These are phyloP conservation scores for Listronotus oregonensis DNA, from an alignment of 1,140 invertebrate species.

Conservation along the genomic window DNA sequence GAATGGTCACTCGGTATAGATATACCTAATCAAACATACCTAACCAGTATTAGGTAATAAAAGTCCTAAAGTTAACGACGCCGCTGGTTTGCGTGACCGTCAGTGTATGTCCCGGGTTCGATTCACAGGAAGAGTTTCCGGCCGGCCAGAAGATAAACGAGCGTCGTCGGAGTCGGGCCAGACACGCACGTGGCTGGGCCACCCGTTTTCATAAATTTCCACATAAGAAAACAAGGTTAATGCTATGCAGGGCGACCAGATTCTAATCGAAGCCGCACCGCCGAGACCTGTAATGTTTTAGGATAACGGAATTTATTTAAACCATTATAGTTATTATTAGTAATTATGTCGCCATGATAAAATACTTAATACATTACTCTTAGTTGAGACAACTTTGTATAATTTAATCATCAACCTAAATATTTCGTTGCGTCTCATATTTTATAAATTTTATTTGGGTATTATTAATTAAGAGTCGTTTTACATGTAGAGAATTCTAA, in stretches of 20 bases:
- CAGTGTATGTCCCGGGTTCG: slow-evolving; percentile 19
- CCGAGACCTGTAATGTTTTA: background rate
- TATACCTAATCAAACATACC: too few species aligned
- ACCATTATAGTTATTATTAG: background rate
- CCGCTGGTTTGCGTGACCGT: slow-evolving; percentile 16
- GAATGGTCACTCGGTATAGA: too few species aligned
- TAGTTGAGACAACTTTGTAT: too few species aligned
- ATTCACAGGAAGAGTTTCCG: slow-evolving; percentile 23
- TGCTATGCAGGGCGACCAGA: slow-evolving; percentile 21
- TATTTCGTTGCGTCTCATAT: too few species aligned
- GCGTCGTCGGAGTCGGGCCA: slow-evolving; percentile 19
- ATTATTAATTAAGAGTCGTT: too few species aligned
- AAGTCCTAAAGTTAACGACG: background rate
- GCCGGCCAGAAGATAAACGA: slow-evolving; percentile 22
- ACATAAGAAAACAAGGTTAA: slow-evolving; percentile 27
- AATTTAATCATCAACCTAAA: too few species aligned
- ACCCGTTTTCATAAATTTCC: slow-evolving; percentile 14
- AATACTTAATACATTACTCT: too few species aligned
- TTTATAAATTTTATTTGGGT: too few species aligned
- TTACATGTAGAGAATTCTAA: too few species aligned
- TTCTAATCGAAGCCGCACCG: slow-evolving; percentile 8
- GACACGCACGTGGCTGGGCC: slow-evolving; percentile 16
- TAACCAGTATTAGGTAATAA: too few species aligned
- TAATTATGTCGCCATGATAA: too few species aligned
- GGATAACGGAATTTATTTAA: slow-evolving; percentile 4